Evolutionary conservation across 2,113 vertebrate species (phyloP).

Genomic region (Bettongia penicillata): DNA sequence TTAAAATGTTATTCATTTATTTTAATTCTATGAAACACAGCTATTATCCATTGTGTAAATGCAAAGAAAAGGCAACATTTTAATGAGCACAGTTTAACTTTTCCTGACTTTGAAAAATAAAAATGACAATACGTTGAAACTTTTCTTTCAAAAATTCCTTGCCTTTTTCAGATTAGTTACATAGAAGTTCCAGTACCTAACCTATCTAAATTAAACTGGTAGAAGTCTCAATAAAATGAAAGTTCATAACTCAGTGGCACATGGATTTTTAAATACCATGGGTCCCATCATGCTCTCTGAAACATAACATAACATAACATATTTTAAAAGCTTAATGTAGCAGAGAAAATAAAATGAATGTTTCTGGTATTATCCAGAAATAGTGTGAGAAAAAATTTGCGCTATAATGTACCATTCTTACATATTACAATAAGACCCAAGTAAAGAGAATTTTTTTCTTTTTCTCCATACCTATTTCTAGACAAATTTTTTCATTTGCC

Average conservation of each 20-base stretch:
- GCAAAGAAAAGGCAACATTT: neutral
- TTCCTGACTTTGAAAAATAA: constrained; percentile 9
- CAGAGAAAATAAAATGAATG: neutral
- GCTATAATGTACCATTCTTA: neutral
- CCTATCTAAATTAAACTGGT: neutral
- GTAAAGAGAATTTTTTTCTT: constrained; percentile 12
- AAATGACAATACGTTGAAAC: neutral
- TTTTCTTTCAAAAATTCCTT: constrained; percentile 3
- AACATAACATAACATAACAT: neutral
- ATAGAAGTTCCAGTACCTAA: neutral
- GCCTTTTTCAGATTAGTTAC: neutral
- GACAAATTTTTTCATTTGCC: constrained; percentile 35
- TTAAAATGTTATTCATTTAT: neutral
- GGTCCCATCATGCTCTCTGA: neutral
- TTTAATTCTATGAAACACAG: neutral
- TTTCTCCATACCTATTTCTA: neutral
- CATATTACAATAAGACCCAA: constrained; percentile 7
- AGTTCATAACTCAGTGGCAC: neutral
- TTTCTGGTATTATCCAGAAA: neutral
- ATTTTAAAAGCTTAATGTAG: neutral
- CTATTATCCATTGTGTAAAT: neutral
- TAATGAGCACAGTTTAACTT: neutral
- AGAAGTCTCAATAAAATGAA: neutral
- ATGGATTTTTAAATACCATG: neutral
- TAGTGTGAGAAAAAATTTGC: neutral